phyloP scores from a whole-genome alignment of 64 coral and sea anemone species.

The Catalaphyllia jardinei region DNA sequence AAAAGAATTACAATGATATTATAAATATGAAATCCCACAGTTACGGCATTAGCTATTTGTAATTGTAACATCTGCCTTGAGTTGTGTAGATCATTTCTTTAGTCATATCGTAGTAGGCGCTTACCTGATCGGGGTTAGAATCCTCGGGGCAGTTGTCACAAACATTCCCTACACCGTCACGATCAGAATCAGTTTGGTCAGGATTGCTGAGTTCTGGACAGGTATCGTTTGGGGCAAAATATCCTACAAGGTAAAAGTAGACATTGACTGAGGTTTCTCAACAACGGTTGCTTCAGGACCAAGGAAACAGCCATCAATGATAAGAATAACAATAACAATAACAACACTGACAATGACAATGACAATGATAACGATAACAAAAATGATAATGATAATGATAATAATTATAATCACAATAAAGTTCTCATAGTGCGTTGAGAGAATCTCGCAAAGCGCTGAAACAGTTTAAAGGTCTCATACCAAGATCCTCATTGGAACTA shows the following conservation, averaged over 20 bases:
- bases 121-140: constrained; percentile 20
- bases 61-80: background rate
- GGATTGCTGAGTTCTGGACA: constrained; percentile 64
- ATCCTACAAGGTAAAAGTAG: background rate
- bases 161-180: constrained; percentile 61
- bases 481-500: too few species aligned
- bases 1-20: too few species aligned
- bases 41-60: too few species aligned
- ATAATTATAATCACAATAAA: background rate
- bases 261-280: background rate
- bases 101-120: background rate
- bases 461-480: too few species aligned
- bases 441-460: too few species aligned
- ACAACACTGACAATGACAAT: too few species aligned
- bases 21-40: too few species aligned
- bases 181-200: constrained; percentile 60
- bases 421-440: background rate
- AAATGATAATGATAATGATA: too few species aligned
- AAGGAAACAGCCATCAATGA: too few species aligned
- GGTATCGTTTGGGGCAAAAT: constrained; percentile 56
- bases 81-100: background rate
- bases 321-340: too few species aligned
- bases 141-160: constrained; percentile 78
- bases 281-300: background rate
- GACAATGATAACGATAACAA: too few species aligned